These are phyloP conservation scores for Ascidia mentula DNA, from an alignment of 23 tunicate species.

Conservation along the genomic window DNA sequence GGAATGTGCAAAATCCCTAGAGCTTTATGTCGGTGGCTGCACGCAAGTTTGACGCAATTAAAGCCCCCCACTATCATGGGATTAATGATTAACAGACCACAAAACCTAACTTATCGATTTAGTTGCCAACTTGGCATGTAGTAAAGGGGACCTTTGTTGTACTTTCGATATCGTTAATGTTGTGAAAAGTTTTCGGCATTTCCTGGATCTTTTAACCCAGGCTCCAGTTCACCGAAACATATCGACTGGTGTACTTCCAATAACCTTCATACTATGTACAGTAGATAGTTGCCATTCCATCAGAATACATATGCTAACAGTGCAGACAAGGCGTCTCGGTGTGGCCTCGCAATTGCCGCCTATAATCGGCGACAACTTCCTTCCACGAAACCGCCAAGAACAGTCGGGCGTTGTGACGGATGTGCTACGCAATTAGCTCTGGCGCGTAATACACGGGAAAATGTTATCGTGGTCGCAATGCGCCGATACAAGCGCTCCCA, in stretches of 20 bases:
- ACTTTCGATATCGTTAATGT: too few species aligned
- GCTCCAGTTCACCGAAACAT: too few species aligned
- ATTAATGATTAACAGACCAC: too few species aligned
- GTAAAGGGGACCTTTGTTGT: too few species aligned
- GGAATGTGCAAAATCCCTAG: background rate
- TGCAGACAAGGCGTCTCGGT: constrained; percentile 1
- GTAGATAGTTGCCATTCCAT: too few species aligned
- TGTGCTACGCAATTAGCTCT: constrained; percentile 4
- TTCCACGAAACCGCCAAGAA: background rate
- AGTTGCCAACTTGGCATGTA: too few species aligned
- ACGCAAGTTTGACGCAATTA: background rate
- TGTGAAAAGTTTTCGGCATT: too few species aligned
- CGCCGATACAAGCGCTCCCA: background rate
- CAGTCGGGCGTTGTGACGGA: constrained; percentile 9
- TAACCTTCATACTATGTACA: too few species aligned
- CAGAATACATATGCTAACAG: too few species aligned
- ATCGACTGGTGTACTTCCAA: too few species aligned
- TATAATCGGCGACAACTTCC: constrained; percentile 6
- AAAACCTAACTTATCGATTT: too few species aligned
- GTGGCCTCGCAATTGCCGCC: background rate
- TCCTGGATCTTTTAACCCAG: too few species aligned
- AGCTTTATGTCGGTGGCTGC: background rate
- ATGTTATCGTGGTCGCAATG: background rate
- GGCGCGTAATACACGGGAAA: constrained; percentile 2
- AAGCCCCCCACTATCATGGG: background rate